Percentiles rank a stretch among this genome's conserved stretches.
Evolutionary conservation across 2,888 invertebrate genomes (phyloP).

Genomic region (Stenurella melanura): DNA sequence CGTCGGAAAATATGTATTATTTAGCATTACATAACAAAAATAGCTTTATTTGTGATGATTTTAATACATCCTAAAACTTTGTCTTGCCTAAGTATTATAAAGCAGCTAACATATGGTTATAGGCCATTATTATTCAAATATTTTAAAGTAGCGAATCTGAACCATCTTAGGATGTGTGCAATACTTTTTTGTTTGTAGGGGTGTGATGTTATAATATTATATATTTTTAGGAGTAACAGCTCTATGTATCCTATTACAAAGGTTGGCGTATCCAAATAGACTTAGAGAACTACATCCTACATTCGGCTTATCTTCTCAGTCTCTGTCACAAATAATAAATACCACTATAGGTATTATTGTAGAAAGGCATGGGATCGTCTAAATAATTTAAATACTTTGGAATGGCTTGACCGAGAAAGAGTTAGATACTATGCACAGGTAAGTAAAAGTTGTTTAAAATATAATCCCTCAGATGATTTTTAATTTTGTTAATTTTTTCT

Average conservation of each 20-base stretch:
- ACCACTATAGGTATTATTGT: constrained; percentile 18
- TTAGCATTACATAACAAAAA: no score
- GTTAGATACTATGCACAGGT: constrained; percentile 30
- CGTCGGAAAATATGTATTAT: no score
- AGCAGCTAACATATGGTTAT: no score
- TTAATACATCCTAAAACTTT: no score
- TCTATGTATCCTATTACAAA: constrained; percentile 38
- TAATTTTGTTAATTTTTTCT: not conserved
- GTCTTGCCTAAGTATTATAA: no score
- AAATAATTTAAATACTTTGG: constrained; percentile 16
- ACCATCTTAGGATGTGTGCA: not conserved
- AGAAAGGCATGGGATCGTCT: constrained; percentile 19
- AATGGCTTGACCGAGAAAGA: constrained; percentile 11
- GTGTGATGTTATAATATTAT: not conserved
- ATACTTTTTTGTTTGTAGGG: not conserved
- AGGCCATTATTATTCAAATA: no score
- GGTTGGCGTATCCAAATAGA: constrained; percentile 30
- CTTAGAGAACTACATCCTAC: constrained; percentile 2
- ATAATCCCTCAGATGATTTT: not conserved
- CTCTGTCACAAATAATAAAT: constrained; percentile 13
- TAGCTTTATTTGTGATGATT: no score
- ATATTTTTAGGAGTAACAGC: constrained; percentile 13
- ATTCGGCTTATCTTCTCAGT: constrained; percentile 19
- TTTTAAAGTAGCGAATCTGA: no score
- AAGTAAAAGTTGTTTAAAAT: constrained; percentile 16